Evolutionary conservation across 2,797 vertebrate species (phyloP), one percentile per base, ranked within the genome.

Genomic region (Cacajao melanocephalus): DNA sequence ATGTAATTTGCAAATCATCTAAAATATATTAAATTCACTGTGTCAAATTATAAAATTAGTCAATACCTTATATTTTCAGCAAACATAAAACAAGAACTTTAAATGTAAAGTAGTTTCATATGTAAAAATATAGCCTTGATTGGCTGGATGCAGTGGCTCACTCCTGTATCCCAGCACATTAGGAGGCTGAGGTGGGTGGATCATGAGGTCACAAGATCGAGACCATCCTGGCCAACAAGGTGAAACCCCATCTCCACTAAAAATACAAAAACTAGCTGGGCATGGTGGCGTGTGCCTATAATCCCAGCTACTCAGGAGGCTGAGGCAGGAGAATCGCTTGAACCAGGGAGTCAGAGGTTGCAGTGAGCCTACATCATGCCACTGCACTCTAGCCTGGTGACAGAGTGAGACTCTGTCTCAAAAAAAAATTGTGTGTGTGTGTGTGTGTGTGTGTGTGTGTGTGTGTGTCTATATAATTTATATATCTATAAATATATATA

Each of bases 1-100:
- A 52, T 6, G 64, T 55, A 83, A 88, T 93, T 81, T 96, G 33
- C 9, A 96, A 94, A 61, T 57, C 88, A 95, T 24, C 44, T 70
- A 58, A 88, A 88, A 14, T 82, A 11, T 55, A 30, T 84, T 96
- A 75, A 58, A 55, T 75, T 93, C 82, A 79, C 22, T 57, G 26
- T 61, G 24, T 83, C 89, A 89, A 94, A 82, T 48, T 88, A 9
- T 81, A 88, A 93, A 88, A 75, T 44, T 70, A 88, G 67, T 76
- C 36, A 96, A 92, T 57, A 85, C 6, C 55, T 84, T 58, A 36
- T 28, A 67, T 86, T 91, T 83, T 79, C 5, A 44, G 44, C 30
- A 93, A 36, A 61, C 55, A 81, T 72, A 26, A 90, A 81, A 70
- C 33, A 94, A 87, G 39, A 93, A 87, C 44, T 83, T 94, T 46